These are phyloP conservation scores for Loxodonta africana DNA, from an alignment of 2,113 vertebrate species.

Conservation along the genomic window DNA sequence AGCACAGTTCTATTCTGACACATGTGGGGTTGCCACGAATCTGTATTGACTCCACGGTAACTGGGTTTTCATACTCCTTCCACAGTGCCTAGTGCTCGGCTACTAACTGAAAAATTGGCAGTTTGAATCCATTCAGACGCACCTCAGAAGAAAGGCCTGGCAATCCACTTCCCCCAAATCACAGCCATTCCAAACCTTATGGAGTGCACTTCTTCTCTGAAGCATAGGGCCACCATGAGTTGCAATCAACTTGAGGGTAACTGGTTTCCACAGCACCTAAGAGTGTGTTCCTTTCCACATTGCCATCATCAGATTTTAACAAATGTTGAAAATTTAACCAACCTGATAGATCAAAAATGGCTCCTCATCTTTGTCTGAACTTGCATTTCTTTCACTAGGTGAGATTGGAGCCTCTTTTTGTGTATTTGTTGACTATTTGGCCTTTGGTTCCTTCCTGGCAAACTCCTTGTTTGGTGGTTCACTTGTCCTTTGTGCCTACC, in stretches of 20 bases:
- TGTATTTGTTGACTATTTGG: not conserved
- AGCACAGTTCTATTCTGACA: not conserved
- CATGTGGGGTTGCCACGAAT: not conserved
- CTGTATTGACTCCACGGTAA: not conserved
- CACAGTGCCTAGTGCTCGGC: not conserved
- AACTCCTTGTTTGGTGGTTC: not conserved
- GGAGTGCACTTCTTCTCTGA: not conserved
- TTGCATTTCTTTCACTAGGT: not conserved
- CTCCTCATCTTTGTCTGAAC: not conserved
- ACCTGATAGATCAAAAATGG: not conserved
- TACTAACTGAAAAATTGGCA: not conserved
- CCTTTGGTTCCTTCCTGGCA: not conserved
- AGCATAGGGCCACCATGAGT: not conserved
- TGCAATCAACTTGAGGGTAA: not conserved
- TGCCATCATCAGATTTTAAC: not conserved
- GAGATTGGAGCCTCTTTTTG: not conserved
- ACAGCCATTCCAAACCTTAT: not conserved
- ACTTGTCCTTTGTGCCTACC: not conserved
- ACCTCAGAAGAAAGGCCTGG: not conserved
- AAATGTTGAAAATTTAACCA: not conserved
- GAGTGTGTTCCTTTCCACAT: not conserved
- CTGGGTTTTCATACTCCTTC: not conserved
- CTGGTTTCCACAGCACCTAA: not conserved
- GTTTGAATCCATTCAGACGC: not conserved
- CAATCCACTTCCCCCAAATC: not conserved